Conservation (phyloP, 1,140 invertebrate species). For the Lepidurus apus region DNA sequence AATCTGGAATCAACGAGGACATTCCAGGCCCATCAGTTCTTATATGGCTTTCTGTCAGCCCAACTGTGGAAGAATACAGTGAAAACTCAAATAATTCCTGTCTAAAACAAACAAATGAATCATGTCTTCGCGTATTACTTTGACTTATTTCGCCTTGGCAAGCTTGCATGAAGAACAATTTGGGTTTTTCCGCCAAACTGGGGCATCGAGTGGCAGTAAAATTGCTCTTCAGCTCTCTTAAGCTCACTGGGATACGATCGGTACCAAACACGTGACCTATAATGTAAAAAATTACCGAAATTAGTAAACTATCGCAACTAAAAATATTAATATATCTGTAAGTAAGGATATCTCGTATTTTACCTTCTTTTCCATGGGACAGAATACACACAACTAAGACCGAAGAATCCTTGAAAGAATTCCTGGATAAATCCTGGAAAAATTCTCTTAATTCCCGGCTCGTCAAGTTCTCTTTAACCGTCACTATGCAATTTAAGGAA, state of each 20-base stretch:
- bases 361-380: constrained; percentile 7
- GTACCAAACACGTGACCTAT: constrained; percentile 4
- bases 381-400: background rate
- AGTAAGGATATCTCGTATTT: background rate
- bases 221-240: background rate
- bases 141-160: constrained; percentile 42
- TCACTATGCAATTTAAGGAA: background rate
- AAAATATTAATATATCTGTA: background rate
- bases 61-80: background rate
- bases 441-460: background rate
- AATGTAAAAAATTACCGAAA: background rate
- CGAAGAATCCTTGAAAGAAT: background rate
- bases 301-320: too few species aligned
- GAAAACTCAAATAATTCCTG: too few species aligned
- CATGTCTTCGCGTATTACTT: background rate
- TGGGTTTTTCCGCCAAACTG: constrained; percentile 41
- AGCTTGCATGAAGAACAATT: constrained; percentile 45
- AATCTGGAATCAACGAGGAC: background rate
- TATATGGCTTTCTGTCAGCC: background rate
- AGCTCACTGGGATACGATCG: background rate
- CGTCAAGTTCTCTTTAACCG: background rate
- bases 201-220: constrained; percentile 39
- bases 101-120: too few species aligned
- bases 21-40: background rate
- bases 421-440: background rate